Evolutionary conservation across 2,888 invertebrate genomes (phyloP), one percentile per base, ranked within the genome.

Genomic region (Melanchra persicariae): DNA sequence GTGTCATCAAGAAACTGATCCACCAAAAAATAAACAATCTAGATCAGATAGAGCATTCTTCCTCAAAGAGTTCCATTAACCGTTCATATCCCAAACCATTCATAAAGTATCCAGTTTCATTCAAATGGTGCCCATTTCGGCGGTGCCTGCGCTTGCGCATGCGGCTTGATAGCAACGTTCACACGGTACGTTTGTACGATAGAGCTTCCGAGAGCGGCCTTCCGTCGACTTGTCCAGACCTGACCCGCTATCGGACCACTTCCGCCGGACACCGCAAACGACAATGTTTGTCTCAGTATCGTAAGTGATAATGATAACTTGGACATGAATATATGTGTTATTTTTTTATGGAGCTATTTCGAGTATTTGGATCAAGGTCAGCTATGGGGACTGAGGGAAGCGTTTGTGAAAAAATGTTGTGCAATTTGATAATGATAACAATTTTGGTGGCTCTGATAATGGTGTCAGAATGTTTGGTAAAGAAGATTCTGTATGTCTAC

Each of bases 191-290:
- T 89, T 83, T 89, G 88, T 89, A 83, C 89, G 91, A 90, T 90
- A 86, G 81, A 89, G 91, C 92, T 93, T 92, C 92, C 92, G 91
- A 90, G 90, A 86, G 87, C 87, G 88, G 87, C 86, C 89, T 92
- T 92, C 91, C 92, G 90, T 80, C 77, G 86, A 92, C 93, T 91
- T 90, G 93, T 91, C 89, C 88, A 87, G 92, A 93, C 93, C 87
- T 91, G 94, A 87, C 85, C 89, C 87, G 87, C 90, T 94, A 94
- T 94, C 94, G 88, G 66, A 78, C 88, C 92, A 85, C 92, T 92
- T 95, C 95, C 95, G 93, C 89, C 94, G 95, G 94, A 94, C 93
- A 94, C 91, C 94, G 90, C 93, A 91, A 86, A 85, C 80, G 77
- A 70, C 79, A 76, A 84, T 69, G 75, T 71, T 75, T 74, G 77